phyloP scores from a whole-genome alignment of 2,888 invertebrate genomes.

The Flexamia atlantica region DNA sequence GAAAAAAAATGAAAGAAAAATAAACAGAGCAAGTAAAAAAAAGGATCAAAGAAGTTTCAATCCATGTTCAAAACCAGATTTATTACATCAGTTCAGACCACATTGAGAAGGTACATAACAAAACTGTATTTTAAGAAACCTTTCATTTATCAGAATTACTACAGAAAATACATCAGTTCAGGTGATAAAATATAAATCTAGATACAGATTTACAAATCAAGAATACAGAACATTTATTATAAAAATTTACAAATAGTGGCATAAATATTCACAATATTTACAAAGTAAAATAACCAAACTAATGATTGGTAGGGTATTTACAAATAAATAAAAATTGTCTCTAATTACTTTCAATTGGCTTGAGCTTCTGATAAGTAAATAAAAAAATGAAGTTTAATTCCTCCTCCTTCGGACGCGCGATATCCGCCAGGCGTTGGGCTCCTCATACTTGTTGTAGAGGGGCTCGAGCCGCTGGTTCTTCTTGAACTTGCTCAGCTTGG shows the following conservation, averaged over 20 bases:
- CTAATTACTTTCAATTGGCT: too few relatives aligned
- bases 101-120: too few relatives aligned
- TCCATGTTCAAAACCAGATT: too few relatives aligned
- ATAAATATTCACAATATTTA: slow-evolving; percentile 25
- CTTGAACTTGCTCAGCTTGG: slow-evolving; percentile 98
- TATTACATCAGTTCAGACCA: too few relatives aligned
- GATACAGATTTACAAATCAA: slow-evolving; percentile 1
- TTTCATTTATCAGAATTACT: not conserved
- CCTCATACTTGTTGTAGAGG: slow-evolving; percentile 98
- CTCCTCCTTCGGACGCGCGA: slow-evolving; percentile 92
- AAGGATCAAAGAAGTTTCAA: too few relatives aligned
- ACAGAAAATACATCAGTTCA: not conserved
- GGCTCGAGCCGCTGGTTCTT: slow-evolving; percentile 99
- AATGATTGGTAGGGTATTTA: too few relatives aligned
- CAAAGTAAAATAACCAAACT: not conserved
- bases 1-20: too few relatives aligned
- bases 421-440: slow-evolving; percentile 99
- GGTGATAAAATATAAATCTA: not conserved
- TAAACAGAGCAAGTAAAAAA: too few relatives aligned
- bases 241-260: not conserved
- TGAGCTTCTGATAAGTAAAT: too few relatives aligned
- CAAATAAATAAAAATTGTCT: slow-evolving; percentile 18
- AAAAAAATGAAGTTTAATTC: slow-evolving; percentile 85
- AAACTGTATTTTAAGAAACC: too few relatives aligned
- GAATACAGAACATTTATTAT: not conserved